A percentile compares a stretch with the other conserved stretches of the same genome.
phyloP scores from a whole-genome alignment of 1,140 invertebrate species.

The Nasonia giraulti region DNA sequence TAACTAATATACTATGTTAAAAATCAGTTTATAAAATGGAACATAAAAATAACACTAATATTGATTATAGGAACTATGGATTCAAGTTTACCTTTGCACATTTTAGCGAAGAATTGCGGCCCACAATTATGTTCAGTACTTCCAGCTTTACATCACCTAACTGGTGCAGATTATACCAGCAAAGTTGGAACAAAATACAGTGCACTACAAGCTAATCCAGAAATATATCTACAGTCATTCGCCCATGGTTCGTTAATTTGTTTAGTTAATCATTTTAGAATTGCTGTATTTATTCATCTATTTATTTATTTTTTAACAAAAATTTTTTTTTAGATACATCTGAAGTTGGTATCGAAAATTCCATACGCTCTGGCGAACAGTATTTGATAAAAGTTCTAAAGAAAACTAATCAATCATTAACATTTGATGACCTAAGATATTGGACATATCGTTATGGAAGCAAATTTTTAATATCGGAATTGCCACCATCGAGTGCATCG shows the following conservation, averaged over 20 bases:
- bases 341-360: not conserved
- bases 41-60: not conserved
- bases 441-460: not conserved
- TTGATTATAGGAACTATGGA: not conserved
- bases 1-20: not conserved
- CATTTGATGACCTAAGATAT: not conserved
- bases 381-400: not conserved
- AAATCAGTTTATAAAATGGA: not conserved
- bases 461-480: not conserved
- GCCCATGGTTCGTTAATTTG: not conserved
- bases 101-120: constrained; percentile 8
- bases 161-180: constrained; percentile 31
- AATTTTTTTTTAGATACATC: not conserved
- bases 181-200: constrained; percentile 32
- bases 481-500: not conserved
- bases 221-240: not conserved
- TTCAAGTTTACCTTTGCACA: not conserved
- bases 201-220: not conserved
- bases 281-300: not conserved
- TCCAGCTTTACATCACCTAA: constrained; percentile 10
- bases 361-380: not conserved
- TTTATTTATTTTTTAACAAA: not conserved
- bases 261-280: not conserved
- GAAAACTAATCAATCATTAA: not conserved
- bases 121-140: not conserved